phyloP scores from a whole-genome alignment of 2,113 vertebrate genomes.

The rat (Rattus norvegicus) region DNA sequence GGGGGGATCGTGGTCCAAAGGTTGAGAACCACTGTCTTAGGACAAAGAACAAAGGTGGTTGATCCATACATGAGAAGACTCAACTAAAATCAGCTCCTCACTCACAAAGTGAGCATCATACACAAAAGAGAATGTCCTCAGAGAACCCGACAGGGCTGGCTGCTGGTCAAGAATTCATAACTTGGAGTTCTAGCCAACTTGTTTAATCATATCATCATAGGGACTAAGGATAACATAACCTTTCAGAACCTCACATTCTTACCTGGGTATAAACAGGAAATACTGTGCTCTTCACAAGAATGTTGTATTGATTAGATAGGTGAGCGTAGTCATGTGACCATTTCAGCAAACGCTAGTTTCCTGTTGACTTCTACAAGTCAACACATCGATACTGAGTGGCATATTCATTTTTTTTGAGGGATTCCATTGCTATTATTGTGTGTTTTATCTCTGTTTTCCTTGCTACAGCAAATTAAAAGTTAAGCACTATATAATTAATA shows the following conservation, averaged over 20 bases:
- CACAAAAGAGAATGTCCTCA: not conserved
- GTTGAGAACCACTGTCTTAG: not conserved
- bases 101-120: not conserved
- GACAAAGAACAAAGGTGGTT: not conserved
- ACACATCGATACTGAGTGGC: not conserved
- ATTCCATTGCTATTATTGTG: not conserved
- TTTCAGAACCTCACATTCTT: slow-evolving; percentile 8
- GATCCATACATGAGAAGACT: not conserved
- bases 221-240: not conserved
- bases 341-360: not conserved
- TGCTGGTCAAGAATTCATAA: not conserved
- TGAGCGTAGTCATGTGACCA: not conserved
- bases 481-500: not conserved
- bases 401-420: not conserved
- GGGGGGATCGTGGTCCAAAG: not conserved
- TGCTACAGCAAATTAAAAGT: not conserved
- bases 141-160: not conserved
- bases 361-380: not conserved
- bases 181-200: not conserved
- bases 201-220: not conserved
- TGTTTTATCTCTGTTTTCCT: not conserved
- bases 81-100: not conserved
- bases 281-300: not conserved
- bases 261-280: not conserved
- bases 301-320: not conserved